Percentiles rank a stretch among this genome's conserved stretches.
Conservation (phyloP, 2,888 invertebrate genomes). For the Epsilonema sp. region DNA sequence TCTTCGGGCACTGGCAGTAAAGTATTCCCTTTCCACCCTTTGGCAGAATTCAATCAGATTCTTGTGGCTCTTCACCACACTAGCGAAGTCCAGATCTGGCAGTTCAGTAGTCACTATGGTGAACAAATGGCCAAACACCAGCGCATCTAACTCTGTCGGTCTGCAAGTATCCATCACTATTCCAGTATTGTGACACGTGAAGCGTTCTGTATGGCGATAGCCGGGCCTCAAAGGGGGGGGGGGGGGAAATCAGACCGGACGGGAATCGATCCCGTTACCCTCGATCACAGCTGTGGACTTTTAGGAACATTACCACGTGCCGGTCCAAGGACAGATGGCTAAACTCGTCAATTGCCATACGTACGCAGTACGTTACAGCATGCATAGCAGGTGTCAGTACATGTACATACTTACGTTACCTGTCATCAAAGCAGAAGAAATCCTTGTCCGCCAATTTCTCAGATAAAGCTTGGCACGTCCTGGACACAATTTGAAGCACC, state of each 20-base stretch:
- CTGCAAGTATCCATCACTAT: slow-evolving; percentile 36
- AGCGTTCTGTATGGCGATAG: too few relatives aligned
- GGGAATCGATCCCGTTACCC: too few relatives aligned
- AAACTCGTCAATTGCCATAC: too few relatives aligned
- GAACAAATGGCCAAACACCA: slow-evolving; percentile 91
- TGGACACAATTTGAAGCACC: slow-evolving; percentile 47
- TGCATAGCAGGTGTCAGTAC: neutral
- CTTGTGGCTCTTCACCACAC: slow-evolving; percentile 53
- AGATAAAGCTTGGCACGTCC: slow-evolving; percentile 66
- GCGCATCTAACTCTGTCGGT: slow-evolving; percentile 81
- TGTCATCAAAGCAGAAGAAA: slow-evolving; percentile 46
- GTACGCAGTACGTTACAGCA: too few relatives aligned
- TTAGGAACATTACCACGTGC: too few relatives aligned
- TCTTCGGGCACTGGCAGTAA: too few relatives aligned
- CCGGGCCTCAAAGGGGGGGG: too few relatives aligned
- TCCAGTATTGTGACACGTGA: neutral
- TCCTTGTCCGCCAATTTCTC: slow-evolving; percentile 55
- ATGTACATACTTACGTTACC: neutral
- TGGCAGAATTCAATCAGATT: slow-evolving; percentile 59
- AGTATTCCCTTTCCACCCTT: slow-evolving; percentile 45
- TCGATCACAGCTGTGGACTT: too few relatives aligned
- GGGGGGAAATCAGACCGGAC: too few relatives aligned
- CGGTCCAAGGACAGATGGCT: too few relatives aligned
- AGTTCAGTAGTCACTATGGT: slow-evolving; percentile 72
- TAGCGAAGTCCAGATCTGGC: slow-evolving; percentile 58